Evolutionary conservation across 1,140 invertebrate genomes (phyloP).

Genomic region (Drosophila teissieri): DNA sequence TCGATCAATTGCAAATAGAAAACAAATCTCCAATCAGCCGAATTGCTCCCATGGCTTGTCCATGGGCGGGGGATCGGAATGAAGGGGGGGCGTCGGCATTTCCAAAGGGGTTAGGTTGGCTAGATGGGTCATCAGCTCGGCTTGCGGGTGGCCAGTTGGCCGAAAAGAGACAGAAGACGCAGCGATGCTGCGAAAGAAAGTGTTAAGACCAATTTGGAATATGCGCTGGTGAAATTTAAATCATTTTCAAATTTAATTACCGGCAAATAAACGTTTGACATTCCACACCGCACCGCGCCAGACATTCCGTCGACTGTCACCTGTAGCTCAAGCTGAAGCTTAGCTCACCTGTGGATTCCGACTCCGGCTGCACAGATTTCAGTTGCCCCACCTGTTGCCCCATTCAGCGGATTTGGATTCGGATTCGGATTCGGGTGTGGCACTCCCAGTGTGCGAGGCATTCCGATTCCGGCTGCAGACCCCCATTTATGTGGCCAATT

Average conservation of each 20-base stretch:
- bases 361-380: not conserved
- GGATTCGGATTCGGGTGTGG: slow-evolving; percentile 12
- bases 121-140: slow-evolving; percentile 29
- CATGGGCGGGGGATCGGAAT: not conserved
- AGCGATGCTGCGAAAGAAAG: slow-evolving; percentile 50
- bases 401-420: not conserved
- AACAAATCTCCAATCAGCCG: slow-evolving; percentile 71
- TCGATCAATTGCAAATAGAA: slow-evolving; percentile 77
- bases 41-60: slow-evolving; percentile 50
- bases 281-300: slow-evolving; percentile 50
- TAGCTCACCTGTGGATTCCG: slow-evolving; percentile 12
- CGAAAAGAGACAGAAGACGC: slow-evolving; percentile 2
- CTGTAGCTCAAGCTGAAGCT: slow-evolving; percentile 42
- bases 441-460: slow-evolving; percentile 14
- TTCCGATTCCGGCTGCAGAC: not conserved
- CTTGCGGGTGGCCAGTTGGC: slow-evolving; percentile 61
- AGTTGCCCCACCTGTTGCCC: slow-evolving; percentile 19
- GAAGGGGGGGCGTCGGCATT: too few relatives aligned
- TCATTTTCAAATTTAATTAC: slow-evolving; percentile 81
- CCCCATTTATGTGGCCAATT: not conserved
- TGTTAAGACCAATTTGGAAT: slow-evolving; percentile 74
- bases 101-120: not conserved
- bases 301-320: slow-evolving; percentile 60
- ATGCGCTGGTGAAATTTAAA: slow-evolving; percentile 76
- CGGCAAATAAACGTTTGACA: slow-evolving; percentile 79